Evolutionary conservation across 2,888 invertebrate genomes (phyloP), one percentile per base, ranked within the genome.

Genomic region (Ophion slaviceki): DNA sequence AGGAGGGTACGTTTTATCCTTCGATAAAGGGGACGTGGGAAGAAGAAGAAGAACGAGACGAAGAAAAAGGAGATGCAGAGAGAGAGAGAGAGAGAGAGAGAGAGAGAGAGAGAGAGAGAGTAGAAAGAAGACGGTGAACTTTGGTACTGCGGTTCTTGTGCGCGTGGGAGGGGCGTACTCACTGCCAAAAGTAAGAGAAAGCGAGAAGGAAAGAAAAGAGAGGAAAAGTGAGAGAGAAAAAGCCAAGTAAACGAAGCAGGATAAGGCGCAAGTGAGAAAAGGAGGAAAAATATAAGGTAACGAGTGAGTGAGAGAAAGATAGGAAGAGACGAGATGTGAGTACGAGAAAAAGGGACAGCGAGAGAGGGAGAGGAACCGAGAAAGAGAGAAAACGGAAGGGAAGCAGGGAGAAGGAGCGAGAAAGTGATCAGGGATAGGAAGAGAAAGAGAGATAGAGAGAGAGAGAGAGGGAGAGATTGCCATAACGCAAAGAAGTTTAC

Each of bases 401-500:
- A 78, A 87, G 79, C 87, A 86, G 86, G 81, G 89, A 86, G 89
- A 88, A 88, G 90, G 82, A 86, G 83, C 80, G 88, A 88, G 84
- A 90, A 86, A 87, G 87, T 80, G 89, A 85, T 85, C 45, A 36
- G 61, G 47, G 53, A 32, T 14, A 24, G 36, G 85, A 85, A 45
- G 57, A 40, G 80, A 71, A 85, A 71, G 59, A 86, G 84, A 74
- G 75, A 85, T 67, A 59, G 78, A 86, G 86, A 79, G 89, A 85
- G 88, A 85, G 71, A 74, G 76, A 68, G 74, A 59, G 59, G 61
- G 28, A 67, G 47, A 78, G 77, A 78, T 86, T 83, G 86, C 90
- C 90, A 88, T 93, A 93, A 93, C 92, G 91, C 93, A 90, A 91
- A 90, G 91, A 94, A 88, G 90, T 93, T 94, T 93, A 93, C 93